Percentiles rank a stretch among this genome's conserved stretches.
Evolutionary conservation across 53 echinoderm and acorn worm genomes (phyloP).

Genomic region (Mesocentrotus franciscanus): DNA sequence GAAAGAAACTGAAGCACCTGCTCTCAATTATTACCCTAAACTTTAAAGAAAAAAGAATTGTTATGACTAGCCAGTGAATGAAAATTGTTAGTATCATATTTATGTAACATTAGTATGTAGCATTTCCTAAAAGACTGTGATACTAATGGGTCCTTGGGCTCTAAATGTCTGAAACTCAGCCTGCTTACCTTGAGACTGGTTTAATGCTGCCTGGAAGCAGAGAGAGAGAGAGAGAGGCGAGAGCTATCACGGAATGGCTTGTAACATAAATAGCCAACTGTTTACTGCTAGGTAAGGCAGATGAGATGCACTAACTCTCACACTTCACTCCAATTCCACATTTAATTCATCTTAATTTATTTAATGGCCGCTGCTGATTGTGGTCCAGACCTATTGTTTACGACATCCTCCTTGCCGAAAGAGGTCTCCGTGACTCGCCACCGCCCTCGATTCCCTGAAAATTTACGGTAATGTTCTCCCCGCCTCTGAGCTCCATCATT

Average conservation of each 20-base stretch:
- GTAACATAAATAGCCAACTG: conserved; percentile 59
- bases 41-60: not conserved
- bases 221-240: not conserved
- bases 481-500: conserved; percentile 37
- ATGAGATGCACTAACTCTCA: conserved; percentile 11
- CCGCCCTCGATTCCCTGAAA: conserved; percentile 34
- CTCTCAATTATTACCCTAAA: not conserved
- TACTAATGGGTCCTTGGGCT: not conserved
- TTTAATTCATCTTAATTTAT: conserved; percentile 70
- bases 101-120: conserved; percentile 45
- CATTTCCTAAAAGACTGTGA: not conserved
- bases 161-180: too few species aligned
- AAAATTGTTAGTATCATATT: conserved; percentile 48
- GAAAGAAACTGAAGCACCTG: not conserved
- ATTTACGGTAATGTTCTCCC: conserved; percentile 65
- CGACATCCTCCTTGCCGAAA: conserved; percentile 55
- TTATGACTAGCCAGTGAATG: not conserved
- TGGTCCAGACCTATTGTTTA: conserved; percentile 59
- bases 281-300: conserved; percentile 40
- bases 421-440: conserved; percentile 54
- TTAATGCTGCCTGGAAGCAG: not conserved
- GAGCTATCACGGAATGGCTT: conserved; percentile 14
- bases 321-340: conserved; percentile 60
- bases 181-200: not conserved
- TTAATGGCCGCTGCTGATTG: conserved; percentile 64